These are phyloP conservation scores for Galemys pyrenaicus DNA, from an alignment of 2,113 vertebrate species.

Conservation along the genomic window DNA sequence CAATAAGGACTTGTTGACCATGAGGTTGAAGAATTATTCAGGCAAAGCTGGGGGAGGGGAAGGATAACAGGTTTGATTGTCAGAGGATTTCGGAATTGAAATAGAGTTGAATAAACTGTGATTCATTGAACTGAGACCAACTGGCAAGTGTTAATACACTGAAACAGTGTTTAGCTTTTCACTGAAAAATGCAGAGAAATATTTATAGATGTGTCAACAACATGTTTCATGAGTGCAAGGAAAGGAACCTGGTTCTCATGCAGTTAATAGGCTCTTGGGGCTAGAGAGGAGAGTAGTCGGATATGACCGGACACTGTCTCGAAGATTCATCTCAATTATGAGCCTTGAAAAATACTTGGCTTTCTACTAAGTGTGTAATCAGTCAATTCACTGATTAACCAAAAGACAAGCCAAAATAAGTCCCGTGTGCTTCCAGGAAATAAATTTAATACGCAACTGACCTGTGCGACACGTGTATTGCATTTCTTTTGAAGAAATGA, in stretches of 20 bases:
- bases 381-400: background rate
- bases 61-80: background rate
- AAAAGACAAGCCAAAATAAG: background rate
- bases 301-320: background rate
- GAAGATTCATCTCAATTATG: background rate
- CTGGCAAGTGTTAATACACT: background rate
- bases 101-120: background rate
- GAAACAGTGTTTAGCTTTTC: background rate
- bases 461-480: too few species aligned
- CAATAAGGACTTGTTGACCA: background rate
- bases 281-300: background rate
- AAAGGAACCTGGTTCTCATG: background rate
- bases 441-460: background rate
- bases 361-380: background rate
- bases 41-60: background rate
- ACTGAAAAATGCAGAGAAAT: background rate
- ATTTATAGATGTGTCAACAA: background rate
- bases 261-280: background rate
- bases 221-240: background rate
- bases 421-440: background rate
- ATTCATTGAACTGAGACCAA: background rate
- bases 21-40: background rate
- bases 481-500: background rate
- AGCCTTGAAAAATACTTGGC: background rate
- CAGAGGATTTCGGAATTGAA: background rate